These are phyloP conservation scores for Heterodera carotae DNA, from an alignment of 1,140 invertebrate species.

Conservation along the genomic window DNA sequence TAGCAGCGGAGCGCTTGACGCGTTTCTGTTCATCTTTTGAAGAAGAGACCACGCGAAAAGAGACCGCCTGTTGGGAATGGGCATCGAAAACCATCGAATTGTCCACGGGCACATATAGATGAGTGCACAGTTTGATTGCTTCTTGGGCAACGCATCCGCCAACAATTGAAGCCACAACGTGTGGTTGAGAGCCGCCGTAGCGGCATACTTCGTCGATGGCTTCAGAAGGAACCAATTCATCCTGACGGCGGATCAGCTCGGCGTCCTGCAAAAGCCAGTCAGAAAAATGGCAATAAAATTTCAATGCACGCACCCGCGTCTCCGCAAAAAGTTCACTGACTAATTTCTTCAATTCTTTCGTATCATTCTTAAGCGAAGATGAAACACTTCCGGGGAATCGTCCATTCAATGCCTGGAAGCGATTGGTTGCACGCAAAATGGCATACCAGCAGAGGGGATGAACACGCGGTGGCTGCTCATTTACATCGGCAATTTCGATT, in stretches of 20 bases:
- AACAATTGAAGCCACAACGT: slow-evolving; percentile 90
- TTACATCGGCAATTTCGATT: slow-evolving; percentile 24
- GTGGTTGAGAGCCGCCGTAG: slow-evolving; percentile 89
- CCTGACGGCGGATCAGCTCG: slow-evolving; percentile 27
- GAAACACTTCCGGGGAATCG: slow-evolving; percentile 76
- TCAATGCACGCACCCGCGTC: slow-evolving; percentile 18
- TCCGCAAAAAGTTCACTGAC: slow-evolving; percentile 19
- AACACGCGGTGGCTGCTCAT: slow-evolving; percentile 19
- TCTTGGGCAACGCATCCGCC: slow-evolving; percentile 91
- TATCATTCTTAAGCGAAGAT: slow-evolving; percentile 19
- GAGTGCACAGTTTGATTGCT: slow-evolving; percentile 92
- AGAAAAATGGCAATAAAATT: neutral
- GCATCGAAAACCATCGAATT: slow-evolving; percentile 90
- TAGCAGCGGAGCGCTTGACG: no score
- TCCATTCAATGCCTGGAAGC: slow-evolving; percentile 84
- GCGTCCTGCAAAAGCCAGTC: slow-evolving; percentile 26
- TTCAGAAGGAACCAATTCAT: slow-evolving; percentile 37
- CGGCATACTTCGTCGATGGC: slow-evolving; percentile 66
- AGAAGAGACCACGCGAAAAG: slow-evolving; percentile 38
- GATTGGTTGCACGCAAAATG: slow-evolving; percentile 83
- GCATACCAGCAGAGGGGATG: slow-evolving; percentile 78
- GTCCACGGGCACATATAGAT: slow-evolving; percentile 91
- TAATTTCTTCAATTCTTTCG: slow-evolving; percentile 17
- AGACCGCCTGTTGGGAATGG: slow-evolving; percentile 77
- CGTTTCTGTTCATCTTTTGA: neutral